Evolutionary conservation across 2,113 vertebrate genomes (phyloP).

Genomic region (Orthonyx spaldingii): DNA sequence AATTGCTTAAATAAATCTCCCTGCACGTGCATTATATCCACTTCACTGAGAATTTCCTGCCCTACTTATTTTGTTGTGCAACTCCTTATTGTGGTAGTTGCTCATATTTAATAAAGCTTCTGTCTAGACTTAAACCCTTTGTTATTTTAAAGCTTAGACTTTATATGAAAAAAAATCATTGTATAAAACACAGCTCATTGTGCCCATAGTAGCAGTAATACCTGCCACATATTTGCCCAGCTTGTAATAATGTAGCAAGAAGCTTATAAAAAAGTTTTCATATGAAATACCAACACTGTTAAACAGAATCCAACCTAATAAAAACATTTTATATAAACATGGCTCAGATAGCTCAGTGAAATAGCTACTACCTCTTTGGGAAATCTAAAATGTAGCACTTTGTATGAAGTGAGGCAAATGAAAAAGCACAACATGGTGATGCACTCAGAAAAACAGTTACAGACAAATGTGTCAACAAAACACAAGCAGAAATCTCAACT

Average conservation of each 20-base stretch:
- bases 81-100: background rate
- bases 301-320: background rate
- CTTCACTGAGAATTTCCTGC: conserved; percentile 51
- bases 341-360: background rate
- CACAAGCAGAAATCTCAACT: background rate
- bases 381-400: background rate
- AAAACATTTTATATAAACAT: background rate
- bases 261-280: background rate
- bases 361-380: background rate
- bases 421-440: background rate
- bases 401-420: background rate
- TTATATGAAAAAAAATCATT: background rate
- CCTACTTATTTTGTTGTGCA: conserved; percentile 37
- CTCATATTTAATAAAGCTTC: conserved; percentile 10
- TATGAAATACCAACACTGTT: background rate
- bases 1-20: background rate
- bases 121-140: background rate
- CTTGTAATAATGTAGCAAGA: background rate
- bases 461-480: background rate
- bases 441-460: background rate
- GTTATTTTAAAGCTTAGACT: background rate
- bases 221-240: background rate
- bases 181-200: background rate
- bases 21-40: conserved; percentile 12
- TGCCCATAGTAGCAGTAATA: background rate